phyloP scores from a whole-genome alignment of 1,140 invertebrate genomes.

The Phortica variegata region DNA sequence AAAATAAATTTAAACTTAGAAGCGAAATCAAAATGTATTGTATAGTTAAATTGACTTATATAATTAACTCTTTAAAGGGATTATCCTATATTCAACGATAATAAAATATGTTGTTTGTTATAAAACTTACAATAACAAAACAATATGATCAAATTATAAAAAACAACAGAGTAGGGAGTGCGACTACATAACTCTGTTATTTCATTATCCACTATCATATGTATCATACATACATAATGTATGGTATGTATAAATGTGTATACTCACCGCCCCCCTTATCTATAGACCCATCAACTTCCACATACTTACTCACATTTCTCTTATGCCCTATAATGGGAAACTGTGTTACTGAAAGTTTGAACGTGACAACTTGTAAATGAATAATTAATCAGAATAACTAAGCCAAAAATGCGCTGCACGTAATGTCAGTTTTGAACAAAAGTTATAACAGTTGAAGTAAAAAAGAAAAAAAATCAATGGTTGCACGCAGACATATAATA shows the following conservation, averaged over 20 bases:
- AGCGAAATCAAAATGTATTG: conserved; percentile 3
- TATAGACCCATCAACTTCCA: conserved; percentile 1
- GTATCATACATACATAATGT: conserved; percentile 7
- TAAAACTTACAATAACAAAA: conserved; percentile 6
- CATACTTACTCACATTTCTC: neutral
- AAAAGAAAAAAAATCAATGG: neutral
- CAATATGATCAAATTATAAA: conserved; percentile 1
- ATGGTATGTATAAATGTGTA: conserved; percentile 2
- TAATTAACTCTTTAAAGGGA: conserved; percentile 3
- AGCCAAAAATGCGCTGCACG: conserved; percentile 2
- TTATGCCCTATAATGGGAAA: no score
- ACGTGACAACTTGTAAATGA: neutral
- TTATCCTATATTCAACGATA: conserved; percentile 8
- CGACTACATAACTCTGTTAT: no score
- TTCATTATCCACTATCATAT: conserved; percentile 1
- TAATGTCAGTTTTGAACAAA: neutral
- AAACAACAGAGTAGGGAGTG: no score
- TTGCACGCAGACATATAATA: neutral
- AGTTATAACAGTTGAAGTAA: neutral
- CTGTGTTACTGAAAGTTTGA: neutral
- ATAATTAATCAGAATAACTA: conserved; percentile 1
- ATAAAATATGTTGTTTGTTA: conserved; percentile 5
- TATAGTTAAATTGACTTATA: conserved; percentile 3
- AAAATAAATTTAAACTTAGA: conserved; percentile 9
- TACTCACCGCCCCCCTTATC: no score